Conservation (phyloP, 2,888 invertebrate genomes). For the Tupiocoris notatus region DNA sequence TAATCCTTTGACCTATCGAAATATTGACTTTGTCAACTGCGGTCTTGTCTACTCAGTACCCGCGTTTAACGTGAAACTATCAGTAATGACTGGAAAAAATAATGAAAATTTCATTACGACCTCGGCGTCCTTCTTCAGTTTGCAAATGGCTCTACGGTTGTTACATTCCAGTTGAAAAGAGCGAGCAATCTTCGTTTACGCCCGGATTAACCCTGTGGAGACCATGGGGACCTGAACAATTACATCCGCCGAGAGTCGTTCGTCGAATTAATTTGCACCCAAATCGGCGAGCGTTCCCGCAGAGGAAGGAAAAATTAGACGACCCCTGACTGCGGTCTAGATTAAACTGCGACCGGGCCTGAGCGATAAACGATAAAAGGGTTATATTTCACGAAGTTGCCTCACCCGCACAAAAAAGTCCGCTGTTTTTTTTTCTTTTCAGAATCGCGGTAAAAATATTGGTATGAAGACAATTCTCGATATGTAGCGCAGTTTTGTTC, state of each 20-base stretch:
- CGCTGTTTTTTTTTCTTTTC: neutral
- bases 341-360: neutral
- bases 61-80: too few relatives aligned
- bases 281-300: slow-evolving; percentile 11
- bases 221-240: neutral
- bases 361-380: neutral
- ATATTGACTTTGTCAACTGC: too few relatives aligned
- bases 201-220: neutral
- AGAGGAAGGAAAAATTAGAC: slow-evolving; percentile 3
- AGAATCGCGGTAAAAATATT: neutral
- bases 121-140: too few relatives aligned
- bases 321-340: neutral
- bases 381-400: neutral
- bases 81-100: too few relatives aligned
- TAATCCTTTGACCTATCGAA: too few relatives aligned
- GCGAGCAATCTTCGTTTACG: neutral
- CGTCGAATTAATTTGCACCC: slow-evolving; percentile 1
- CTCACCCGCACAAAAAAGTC: neutral
- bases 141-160: too few relatives aligned
- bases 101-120: too few relatives aligned
- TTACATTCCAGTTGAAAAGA: neutral
- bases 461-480: too few relatives aligned
- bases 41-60: too few relatives aligned
- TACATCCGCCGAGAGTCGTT: neutral
- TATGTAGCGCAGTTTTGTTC: too few relatives aligned